Evolutionary conservation across 2,113 vertebrate genomes (phyloP).

Genomic region (Numenius arquata): DNA sequence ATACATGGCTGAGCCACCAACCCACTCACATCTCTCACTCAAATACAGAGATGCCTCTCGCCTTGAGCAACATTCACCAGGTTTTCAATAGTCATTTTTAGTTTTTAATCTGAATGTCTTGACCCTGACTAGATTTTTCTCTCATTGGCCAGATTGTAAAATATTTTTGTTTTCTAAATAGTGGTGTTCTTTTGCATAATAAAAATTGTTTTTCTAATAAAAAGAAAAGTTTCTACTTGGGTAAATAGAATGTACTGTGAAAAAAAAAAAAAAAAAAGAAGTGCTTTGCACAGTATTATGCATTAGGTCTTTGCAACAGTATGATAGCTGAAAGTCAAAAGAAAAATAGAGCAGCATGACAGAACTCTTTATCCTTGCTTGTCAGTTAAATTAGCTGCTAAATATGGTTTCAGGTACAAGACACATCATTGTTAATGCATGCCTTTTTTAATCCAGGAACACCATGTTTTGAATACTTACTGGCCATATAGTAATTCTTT

Average conservation of each 20-base stretch:
- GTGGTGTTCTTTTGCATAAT: background rate
- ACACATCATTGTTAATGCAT: background rate
- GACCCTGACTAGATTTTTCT: background rate
- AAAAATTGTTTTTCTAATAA: background rate
- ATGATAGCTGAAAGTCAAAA: conserved; percentile 1
- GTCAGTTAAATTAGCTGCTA: conserved; percentile 41
- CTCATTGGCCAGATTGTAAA: background rate
- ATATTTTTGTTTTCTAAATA: background rate
- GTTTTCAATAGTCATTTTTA: background rate
- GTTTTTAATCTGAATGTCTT: background rate
- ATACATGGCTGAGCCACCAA: background rate
- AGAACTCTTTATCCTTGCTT: background rate
- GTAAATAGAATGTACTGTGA: background rate
- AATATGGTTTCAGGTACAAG: conserved; percentile 26
- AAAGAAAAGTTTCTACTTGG: background rate
- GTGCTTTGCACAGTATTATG: background rate
- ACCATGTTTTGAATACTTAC: background rate
- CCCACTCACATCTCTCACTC: rapidly evolving
- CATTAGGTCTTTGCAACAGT: background rate
- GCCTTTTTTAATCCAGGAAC: conserved; percentile 15
- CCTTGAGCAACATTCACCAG: background rate
- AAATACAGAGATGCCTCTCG: background rate
- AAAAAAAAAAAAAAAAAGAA: background rate
- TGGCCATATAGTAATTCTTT: background rate
- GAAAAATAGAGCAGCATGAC: background rate